Conservation (phyloP, 2,797 vertebrate genomes). For the Gymnopithys bicolor region DNA sequence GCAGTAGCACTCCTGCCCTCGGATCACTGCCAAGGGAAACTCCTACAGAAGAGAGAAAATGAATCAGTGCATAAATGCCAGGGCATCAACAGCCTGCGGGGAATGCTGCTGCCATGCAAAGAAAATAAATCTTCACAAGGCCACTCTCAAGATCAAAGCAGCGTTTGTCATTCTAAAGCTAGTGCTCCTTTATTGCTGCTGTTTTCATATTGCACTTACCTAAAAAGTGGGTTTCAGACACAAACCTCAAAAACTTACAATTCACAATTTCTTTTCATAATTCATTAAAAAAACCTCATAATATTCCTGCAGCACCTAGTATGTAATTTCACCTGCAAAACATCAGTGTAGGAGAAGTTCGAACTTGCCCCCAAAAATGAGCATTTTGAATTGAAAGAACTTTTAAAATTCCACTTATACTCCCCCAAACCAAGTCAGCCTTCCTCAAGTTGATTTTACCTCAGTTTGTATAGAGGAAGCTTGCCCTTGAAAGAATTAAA, state of each 20-base stretch:
- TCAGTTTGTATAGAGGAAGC: background rate
- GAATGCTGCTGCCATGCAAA: background rate
- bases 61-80: background rate
- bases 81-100: background rate
- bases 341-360: background rate
- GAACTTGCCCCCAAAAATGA: background rate
- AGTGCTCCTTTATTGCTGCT: background rate
- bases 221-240: background rate
- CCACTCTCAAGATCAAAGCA: background rate
- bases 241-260: background rate
- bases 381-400: background rate
- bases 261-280: background rate
- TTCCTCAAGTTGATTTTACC: background rate
- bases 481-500: background rate
- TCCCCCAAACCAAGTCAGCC: background rate
- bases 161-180: background rate
- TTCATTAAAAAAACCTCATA: background rate
- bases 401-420: background rate
- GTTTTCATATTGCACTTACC: background rate
- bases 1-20: slow-evolving; percentile 86
- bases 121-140: background rate
- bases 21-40: slow-evolving; percentile 89
- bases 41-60: slow-evolving; percentile 77
- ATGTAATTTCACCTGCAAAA: background rate
- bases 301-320: background rate